Percentiles rank a stretch among this genome's conserved stretches.
These are phyloP conservation scores for Pissodes strobi DNA, from an alignment of 1,140 invertebrate species.

Conservation along the genomic window DNA sequence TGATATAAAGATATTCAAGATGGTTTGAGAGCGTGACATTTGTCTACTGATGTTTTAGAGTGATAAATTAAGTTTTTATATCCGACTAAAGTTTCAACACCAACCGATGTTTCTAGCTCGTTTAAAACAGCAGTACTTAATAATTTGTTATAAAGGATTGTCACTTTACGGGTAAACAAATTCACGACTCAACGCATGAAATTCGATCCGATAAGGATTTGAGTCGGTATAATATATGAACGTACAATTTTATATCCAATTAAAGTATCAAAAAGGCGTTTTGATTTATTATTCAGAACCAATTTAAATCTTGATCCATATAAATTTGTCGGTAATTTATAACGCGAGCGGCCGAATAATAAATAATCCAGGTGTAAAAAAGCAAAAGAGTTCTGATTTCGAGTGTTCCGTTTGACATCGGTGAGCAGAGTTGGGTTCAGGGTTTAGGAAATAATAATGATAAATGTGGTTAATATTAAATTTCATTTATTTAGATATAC, in stretches of 20 bases:
- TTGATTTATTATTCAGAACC: constrained; percentile 19
- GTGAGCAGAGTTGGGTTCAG: background rate
- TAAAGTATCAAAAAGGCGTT: constrained; percentile 26
- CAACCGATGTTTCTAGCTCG: too few species aligned
- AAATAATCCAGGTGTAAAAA: constrained; percentile 14
- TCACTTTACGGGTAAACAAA: too few species aligned
- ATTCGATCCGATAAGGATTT: constrained; percentile 7
- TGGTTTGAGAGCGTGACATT: too few species aligned
- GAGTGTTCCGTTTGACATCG: background rate
- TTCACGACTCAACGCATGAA: constrained; percentile 2
- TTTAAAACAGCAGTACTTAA: too few species aligned
- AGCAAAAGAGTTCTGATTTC: background rate
- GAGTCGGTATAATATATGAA: constrained; percentile 13
- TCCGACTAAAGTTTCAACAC: too few species aligned
- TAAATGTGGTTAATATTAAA: too few species aligned
- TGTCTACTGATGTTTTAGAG: too few species aligned
- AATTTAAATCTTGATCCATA: constrained; percentile 25
- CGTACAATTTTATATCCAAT: constrained; percentile 22
- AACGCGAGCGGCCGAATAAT: constrained; percentile 8
- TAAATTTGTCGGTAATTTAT: constrained; percentile 25
- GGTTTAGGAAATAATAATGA: too few species aligned
- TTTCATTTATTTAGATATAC: too few species aligned
- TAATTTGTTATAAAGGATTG: too few species aligned
- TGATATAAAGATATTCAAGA: too few species aligned
- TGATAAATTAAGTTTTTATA: too few species aligned